Conservation (phyloP, 2,888 invertebrate genomes). For the Agriopis aurantiaria region DNA sequence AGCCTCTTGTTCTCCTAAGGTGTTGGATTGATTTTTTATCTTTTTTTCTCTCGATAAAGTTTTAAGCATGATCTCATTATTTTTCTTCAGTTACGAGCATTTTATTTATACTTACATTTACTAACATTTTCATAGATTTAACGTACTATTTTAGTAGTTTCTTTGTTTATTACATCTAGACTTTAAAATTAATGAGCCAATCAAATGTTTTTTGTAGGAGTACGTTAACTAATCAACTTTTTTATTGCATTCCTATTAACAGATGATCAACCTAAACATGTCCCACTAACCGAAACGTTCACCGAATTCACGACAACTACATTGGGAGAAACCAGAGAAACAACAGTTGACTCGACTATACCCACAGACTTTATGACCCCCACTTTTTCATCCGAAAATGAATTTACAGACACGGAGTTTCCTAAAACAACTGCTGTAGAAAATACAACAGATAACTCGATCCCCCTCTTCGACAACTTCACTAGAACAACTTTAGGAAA, state of each 20-base stretch:
- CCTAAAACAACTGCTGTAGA: slow-evolving; percentile 13
- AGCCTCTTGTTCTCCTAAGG: slow-evolving; percentile 17
- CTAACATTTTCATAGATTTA: slow-evolving; percentile 5
- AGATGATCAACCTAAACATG: slow-evolving; percentile 81
- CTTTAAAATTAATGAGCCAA: neutral
- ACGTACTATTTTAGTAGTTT: neutral
- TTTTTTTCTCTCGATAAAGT: slow-evolving; percentile 4
- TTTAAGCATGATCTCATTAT: slow-evolving; percentile 15
- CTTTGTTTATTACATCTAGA: neutral
- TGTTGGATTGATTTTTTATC: slow-evolving; percentile 21
- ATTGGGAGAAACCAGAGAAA: slow-evolving; percentile 60
- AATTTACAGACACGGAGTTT: slow-evolving; percentile 29
- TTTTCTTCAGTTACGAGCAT: neutral
- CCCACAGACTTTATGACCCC: slow-evolving; percentile 46
- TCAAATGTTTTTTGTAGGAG: neutral
- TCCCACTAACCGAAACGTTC: slow-evolving; percentile 82
- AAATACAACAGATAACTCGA: slow-evolving; percentile 7
- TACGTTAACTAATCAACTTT: slow-evolving; percentile 50
- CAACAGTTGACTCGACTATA: slow-evolving; percentile 55
- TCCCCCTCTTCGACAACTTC: neutral
- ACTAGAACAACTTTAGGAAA: neutral
- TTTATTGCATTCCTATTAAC: slow-evolving; percentile 82
- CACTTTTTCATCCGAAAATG: slow-evolving; percentile 28
- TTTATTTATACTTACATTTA: slow-evolving; percentile 4
- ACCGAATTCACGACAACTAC: slow-evolving; percentile 65